These are phyloP conservation scores for Nothoprocta pentlandii DNA, from an alignment of 2,113 vertebrate species.

Conservation along the genomic window DNA sequence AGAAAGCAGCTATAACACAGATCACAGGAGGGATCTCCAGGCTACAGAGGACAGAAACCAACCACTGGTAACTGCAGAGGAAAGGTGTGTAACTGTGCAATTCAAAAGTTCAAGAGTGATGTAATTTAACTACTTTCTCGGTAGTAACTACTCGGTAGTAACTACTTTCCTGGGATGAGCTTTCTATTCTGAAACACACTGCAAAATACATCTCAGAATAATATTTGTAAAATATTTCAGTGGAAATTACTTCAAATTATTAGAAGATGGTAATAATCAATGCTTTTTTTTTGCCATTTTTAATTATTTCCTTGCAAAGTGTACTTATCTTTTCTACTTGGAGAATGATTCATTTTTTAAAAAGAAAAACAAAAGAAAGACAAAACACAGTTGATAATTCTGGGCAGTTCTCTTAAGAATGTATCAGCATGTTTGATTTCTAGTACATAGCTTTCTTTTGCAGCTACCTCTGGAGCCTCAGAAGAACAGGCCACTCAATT, in stretches of 20 bases:
- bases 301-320: neutral
- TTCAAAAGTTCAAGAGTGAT: neutral
- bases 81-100: neutral
- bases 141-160: neutral
- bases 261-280: neutral
- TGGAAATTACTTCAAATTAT: neutral
- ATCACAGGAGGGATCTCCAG: neutral
- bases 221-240: neutral
- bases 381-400: conserved; percentile 44
- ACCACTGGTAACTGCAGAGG: accelerated
- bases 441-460: conserved; percentile 19
- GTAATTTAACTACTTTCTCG: neutral
- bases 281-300: neutral
- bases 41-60: neutral
- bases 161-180: neutral
- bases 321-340: neutral
- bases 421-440: conserved; percentile 1
- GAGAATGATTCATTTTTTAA: conserved; percentile 19
- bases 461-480: neutral
- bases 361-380: conserved; percentile 36
- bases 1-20: neutral
- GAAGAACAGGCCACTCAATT: conserved; percentile 30
- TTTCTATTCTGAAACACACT: neutral
- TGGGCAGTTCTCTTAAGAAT: conserved; percentile 27
- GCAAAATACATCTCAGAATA: neutral